Base-by-base conservation (phyloP, 2,888 invertebrate species). In the Cryptocheilus praepositus region DNA sequence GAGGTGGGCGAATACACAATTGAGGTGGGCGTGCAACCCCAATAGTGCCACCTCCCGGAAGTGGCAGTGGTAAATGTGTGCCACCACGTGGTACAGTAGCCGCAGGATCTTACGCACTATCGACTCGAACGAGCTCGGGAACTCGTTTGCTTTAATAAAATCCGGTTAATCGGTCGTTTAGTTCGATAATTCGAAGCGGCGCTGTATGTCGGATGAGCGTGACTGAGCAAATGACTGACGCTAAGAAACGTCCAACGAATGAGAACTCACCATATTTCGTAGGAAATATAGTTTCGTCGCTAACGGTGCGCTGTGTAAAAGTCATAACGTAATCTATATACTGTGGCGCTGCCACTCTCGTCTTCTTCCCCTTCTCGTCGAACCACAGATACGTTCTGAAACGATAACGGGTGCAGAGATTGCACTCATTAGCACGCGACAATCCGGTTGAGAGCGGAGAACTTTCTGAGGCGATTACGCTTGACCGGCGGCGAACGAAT, bases 271-370 rank as follows among this genome's bases (percentile, higher is more conserved):
- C 98, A 91, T 97, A 98, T 93, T 98, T 98, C 88, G 98, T 98
- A 90, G 98, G 98, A 92, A 98, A 99, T 89, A 98, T 93, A 87
- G 94, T 93, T 92, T 98, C 98, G 90, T 98, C 98, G 90, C 95
- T 96, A 91, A 98, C 95, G 82, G 96, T 97, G 91, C 97, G 97
- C 91, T 98, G 98, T 84, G 96, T 97, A 92, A 95, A 97, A 77
- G 98, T 97, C 97, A 98, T 98, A 89, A 98, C 98, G 91, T 97
- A 98, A 92, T 99, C 98, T 90, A 98, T 96, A 91, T 98, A 99
- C 91, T 98, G 98, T 84, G 98, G 98, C 83, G 98, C 98, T 80
- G 98, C 96, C 86, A 98, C 95, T 90, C 97, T 95, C 81, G 95
- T 95, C 92, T 98, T 98, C 92, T 98, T 98, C 83, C 98, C 98